Conservation (phyloP, 2,888 invertebrate genomes). For the Euproctis similis region DNA sequence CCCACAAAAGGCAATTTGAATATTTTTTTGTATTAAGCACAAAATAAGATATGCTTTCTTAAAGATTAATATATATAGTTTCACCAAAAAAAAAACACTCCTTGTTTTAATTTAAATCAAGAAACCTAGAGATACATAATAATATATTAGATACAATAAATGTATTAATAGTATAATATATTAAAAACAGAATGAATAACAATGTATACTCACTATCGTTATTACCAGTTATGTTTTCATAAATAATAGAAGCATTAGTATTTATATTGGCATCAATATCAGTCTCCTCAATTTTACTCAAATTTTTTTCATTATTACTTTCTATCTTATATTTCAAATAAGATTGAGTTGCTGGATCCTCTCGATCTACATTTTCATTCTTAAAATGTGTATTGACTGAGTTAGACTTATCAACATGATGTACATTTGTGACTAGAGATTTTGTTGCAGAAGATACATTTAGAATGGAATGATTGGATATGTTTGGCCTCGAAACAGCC, state of each 20-base stretch:
- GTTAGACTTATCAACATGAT: constrained; percentile 3
- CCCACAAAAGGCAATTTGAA: no score
- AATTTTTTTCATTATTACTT: constrained; percentile 9
- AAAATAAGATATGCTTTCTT: no score
- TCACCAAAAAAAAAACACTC: no score
- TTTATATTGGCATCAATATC: constrained; percentile 16
- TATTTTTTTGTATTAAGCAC: no score
- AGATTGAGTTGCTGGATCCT: constrained; percentile 4
- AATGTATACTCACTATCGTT: constrained; percentile 8
- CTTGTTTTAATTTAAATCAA: no score
- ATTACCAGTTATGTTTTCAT: constrained; percentile 3
- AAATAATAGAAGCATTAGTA: no score
- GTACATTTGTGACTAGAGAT: constrained; percentile 11
- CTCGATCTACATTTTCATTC: constrained; percentile 3
- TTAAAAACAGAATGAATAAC: no score
- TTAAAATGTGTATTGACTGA: constrained; percentile 6
- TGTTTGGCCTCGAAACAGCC: constrained; percentile 16
- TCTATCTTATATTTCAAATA: constrained; percentile 11
- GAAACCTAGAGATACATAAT: no score
- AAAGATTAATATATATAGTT: no score
- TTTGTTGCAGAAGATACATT: constrained; percentile 26
- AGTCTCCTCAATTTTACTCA: constrained; percentile 13
- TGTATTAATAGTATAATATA: no score
- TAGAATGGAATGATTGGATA: constrained; percentile 13
- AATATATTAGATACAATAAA: no score